These are phyloP conservation scores for Phalloptychus januarius DNA, from an alignment of 2,797 vertebrate genomes.

Conservation along the genomic window DNA sequence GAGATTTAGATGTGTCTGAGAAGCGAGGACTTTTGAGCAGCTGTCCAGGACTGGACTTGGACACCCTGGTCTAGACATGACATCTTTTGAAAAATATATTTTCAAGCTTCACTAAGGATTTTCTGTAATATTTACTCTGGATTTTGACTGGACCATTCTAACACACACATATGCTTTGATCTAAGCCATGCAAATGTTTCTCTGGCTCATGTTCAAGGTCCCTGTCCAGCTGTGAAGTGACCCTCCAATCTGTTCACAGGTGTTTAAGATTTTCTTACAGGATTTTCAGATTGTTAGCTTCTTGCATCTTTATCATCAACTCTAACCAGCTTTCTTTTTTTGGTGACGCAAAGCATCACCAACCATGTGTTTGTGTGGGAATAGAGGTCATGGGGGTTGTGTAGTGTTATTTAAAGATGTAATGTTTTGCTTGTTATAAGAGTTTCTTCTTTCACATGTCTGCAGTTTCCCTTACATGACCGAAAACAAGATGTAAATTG, in stretches of 20 bases:
- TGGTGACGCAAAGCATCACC: background rate
- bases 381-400: background rate
- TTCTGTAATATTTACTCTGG: background rate
- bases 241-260: background rate
- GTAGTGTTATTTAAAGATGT: background rate
- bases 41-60: background rate
- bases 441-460: background rate
- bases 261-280: background rate
- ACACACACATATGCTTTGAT: background rate
- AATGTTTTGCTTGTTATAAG: background rate
- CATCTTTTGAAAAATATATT: background rate
- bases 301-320: background rate
- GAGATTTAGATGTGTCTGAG: background rate
- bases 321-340: background rate
- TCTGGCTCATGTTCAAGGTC: background rate
- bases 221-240: background rate
- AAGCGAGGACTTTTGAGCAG: background rate
- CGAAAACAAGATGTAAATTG: background rate
- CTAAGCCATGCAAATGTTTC: background rate
- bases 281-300: background rate
- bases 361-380: background rate
- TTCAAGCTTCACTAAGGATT: background rate
- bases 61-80: background rate
- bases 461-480: background rate
- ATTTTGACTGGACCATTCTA: background rate